Conservation (phyloP, 2,888 invertebrate genomes). For the Phaedon cochleariae region DNA sequence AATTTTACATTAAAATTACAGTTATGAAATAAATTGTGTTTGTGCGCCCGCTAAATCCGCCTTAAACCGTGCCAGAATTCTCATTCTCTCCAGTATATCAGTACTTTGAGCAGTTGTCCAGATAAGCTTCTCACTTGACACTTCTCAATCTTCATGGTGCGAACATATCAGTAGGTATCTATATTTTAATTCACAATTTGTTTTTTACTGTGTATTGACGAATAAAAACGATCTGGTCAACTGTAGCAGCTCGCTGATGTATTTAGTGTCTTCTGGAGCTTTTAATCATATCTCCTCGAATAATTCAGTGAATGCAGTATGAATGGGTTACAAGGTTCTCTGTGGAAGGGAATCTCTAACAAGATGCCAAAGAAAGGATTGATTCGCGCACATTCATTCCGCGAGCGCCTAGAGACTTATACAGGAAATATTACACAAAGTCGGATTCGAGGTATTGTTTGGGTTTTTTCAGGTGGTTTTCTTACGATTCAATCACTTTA, state of each 20-base stretch:
- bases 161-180: too few species aligned
- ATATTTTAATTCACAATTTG: too few species aligned
- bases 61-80: too few species aligned
- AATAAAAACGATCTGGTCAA: conserved; percentile 41
- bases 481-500: background rate
- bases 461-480: background rate
- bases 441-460: conserved; percentile 11
- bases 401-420: background rate
- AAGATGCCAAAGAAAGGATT: conserved; percentile 47
- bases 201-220: conserved; percentile 7
- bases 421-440: background rate
- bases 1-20: too few species aligned
- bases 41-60: too few species aligned
- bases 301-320: conserved; percentile 49
- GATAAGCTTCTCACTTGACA: too few species aligned
- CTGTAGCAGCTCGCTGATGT: conserved; percentile 47
- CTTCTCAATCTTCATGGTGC: too few species aligned
- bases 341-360: conserved; percentile 42
- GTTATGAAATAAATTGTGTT: too few species aligned
- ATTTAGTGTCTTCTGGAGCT: conserved; percentile 56
- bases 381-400: conserved; percentile 32
- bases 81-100: too few species aligned
- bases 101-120: too few species aligned
- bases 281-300: conserved; percentile 57
- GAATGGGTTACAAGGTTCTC: conserved; percentile 50